Conservation (phyloP, 2,888 invertebrate species). For the Gandaritis pyraliata region DNA sequence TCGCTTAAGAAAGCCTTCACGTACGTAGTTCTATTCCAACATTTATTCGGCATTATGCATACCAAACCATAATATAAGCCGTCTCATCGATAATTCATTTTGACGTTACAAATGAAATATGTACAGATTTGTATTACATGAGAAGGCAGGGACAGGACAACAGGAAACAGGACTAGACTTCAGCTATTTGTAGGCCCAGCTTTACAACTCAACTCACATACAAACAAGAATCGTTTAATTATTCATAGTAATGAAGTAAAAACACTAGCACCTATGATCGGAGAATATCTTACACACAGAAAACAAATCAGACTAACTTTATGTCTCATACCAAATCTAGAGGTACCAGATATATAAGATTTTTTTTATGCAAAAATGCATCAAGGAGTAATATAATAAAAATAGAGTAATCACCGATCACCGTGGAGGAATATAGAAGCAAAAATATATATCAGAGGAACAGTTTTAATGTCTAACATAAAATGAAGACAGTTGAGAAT, state of each 20-base stretch:
- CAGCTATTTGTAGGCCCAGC: no score
- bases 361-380: no score
- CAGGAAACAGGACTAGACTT: no score
- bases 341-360: no score
- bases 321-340: not conserved
- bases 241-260: no score
- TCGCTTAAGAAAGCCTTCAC: constrained; percentile 18
- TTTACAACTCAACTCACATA: no score
- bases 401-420: not conserved
- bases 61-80: constrained; percentile 7
- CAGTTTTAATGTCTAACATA: constrained; percentile 7
- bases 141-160: not conserved
- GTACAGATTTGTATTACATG: constrained; percentile 6
- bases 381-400: not conserved
- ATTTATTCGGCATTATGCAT: constrained; percentile 3
- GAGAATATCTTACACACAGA: no score
- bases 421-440: not conserved
- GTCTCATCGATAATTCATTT: constrained; percentile 8
- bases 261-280: no score
- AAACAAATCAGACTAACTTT: not conserved
- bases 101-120: constrained; percentile 9
- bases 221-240: no score
- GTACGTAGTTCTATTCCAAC: not conserved
- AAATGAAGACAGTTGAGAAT: constrained; percentile 14
- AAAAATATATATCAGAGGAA: constrained; percentile 9